Base-by-base conservation (phyloP, 1,140 invertebrate species). In the Lineus longissimus region DNA sequence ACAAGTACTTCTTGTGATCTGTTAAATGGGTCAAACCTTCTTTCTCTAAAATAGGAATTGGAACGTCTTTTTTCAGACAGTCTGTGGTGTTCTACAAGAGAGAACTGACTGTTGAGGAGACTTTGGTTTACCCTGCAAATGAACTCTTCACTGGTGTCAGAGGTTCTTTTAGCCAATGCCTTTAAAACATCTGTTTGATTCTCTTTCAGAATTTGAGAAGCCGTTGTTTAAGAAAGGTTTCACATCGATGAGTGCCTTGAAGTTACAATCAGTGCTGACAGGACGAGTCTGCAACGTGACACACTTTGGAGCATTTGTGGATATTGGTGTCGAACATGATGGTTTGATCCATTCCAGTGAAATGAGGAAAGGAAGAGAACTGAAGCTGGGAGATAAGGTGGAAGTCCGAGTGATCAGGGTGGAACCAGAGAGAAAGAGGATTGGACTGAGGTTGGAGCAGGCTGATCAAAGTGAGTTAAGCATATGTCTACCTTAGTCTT, bases 221-320 rank as follows among this genome's bases (percentile, higher is more conserved):
- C 90, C 89, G 4, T 70, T 91, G 7, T 92, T 93, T 71, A 85
- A 86, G 54, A 86, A 86, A 67, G 86, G 85, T 47, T 67, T 90
- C 9, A 86, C 78, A 0, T 80, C 78, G 29, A 80, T 91, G 11
- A 77, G 85, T 2, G 87, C 90, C 67, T 73, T 93, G 0, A 76
- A 73, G 55, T 47, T 73, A 9, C 87, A 86, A 0, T 79, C 82
- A 33, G 70, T 76, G 41, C 70, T 91, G 65, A 85, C 83, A 70
- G 85, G 85, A 17, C 69, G 76, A 55, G 74, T 81, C 11, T 74
- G 62, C 1, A 97, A 96, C 79, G 87, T 92, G 0, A 93, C 92
- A 0, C 87, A 91, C 67, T 96, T 96, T 80, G 94, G 94, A 17
- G 87, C 88, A 43, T 97, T 96, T 80, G 89, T 95, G 2, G 93